Percentiles rank a stretch among this genome's conserved stretches.
Conservation (phyloP, 1,140 invertebrate species). For the Pseudomyrmex concolor region DNA sequence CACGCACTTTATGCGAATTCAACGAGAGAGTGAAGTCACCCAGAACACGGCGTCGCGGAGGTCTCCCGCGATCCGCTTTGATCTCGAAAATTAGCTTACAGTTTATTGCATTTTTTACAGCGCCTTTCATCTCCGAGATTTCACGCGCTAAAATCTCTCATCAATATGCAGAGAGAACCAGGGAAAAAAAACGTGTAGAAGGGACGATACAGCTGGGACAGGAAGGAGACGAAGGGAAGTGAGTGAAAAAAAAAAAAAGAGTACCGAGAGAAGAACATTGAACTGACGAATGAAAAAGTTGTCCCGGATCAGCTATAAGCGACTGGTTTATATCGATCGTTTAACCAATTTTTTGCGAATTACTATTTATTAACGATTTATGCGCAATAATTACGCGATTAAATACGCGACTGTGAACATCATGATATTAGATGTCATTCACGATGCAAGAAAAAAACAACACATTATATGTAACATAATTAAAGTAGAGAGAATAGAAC, state of each 20-base stretch:
- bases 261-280: slow-evolving; percentile 26
- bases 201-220: slow-evolving; percentile 12
- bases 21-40: slow-evolving; percentile 55
- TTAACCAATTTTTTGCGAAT: slow-evolving; percentile 23
- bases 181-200: slow-evolving; percentile 47
- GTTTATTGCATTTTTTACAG: slow-evolving; percentile 74
- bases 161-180: slow-evolving; percentile 72
- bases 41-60: slow-evolving; percentile 25
- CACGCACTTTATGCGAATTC: slow-evolving; percentile 48
- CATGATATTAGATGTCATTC: slow-evolving; percentile 15
- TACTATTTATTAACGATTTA: slow-evolving; percentile 18
- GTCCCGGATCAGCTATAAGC: slow-evolving; percentile 47
- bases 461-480: slow-evolving; percentile 3
- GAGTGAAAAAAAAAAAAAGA: slow-evolving; percentile 2
- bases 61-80: slow-evolving; percentile 66
- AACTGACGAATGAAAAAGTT: slow-evolving; percentile 46
- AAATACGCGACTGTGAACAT: slow-evolving; percentile 17
- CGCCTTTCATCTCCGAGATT: slow-evolving; percentile 71
- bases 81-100: slow-evolving; percentile 74
- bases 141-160: slow-evolving; percentile 72
- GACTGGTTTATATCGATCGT: slow-evolving; percentile 5
- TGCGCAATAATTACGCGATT: slow-evolving; percentile 41
- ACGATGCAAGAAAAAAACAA: neutral
- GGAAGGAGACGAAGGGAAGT: slow-evolving; percentile 1
- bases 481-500: slow-evolving; percentile 3